Evolutionary conservation across 2,113 vertebrate genomes (phyloP), one percentile per base, ranked within the genome.

Genomic region (Cynopterus brachyotis): DNA sequence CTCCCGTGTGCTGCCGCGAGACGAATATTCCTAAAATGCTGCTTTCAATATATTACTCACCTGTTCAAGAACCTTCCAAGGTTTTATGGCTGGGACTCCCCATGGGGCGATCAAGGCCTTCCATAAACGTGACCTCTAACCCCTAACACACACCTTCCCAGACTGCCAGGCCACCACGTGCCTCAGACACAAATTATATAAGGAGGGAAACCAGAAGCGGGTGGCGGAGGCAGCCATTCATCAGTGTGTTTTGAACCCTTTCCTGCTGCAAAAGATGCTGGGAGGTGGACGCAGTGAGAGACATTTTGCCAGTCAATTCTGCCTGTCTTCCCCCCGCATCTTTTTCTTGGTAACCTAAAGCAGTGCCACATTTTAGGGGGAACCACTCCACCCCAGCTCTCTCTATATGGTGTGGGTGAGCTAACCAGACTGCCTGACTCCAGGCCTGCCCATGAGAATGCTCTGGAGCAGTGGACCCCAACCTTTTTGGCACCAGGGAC

Each of bases 161-260:
- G 69, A 11, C 32, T 1, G 12, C 76, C 28, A 3, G 45, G 26
- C 50, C 76, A 26, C 9, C 81, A 30, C 11, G 8, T 4, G 60
- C 45, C 50, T 62, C 3, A 5, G 37, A 2, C 72, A 75, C 73
- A 75, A 6, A 62, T 5, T 2, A 85, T 12, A 67, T 16, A 35
- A 95, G 88, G 72, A 85, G 53, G 62, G 95, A 19, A 73, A 26
- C 6, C 0, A 0, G 72, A 32, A 75, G 0, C 9, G 75, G 78
- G 59, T 16, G 73, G 19, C 1, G 42, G 67, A n/a, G 64, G 75
- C 93, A n/a, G 91, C 83, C 70, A 30, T 9, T 57, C 86, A 6
- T 57, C 90, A 19, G 69, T 2, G 83, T 70, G 87, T 60, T 81
- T 96, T 97, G 94, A 97, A 98, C 96, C 78, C 96, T 69, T 96